A percentile compares a stretch with the other conserved stretches of the same genome.
phyloP scores from a whole-genome alignment of 2,797 vertebrate genomes.

The Coilia nasus region DNA sequence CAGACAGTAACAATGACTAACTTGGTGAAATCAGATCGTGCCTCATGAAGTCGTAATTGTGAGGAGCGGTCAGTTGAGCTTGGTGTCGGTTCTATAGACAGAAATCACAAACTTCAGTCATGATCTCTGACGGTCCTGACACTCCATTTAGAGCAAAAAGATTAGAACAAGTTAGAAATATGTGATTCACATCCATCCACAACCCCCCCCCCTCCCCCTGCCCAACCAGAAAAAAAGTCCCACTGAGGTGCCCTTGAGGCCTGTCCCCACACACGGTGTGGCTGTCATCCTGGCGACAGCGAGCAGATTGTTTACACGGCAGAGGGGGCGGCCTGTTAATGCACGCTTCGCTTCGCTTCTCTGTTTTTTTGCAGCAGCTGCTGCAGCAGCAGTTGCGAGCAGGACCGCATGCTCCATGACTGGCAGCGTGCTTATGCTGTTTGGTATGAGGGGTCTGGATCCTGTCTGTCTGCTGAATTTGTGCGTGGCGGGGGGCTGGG shows the following conservation, averaged over 20 bases:
- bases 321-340: background rate
- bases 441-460: background rate
- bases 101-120: no score
- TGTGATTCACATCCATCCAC: no score
- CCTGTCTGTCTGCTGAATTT: background rate
- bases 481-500: no score
- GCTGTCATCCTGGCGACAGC: background rate
- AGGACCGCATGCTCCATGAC: background rate
- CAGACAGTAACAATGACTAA: no score
- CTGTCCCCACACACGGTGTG: background rate
- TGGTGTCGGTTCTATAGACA: no score
- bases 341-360: background rate
- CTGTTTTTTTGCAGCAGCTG: background rate
- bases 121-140: no score
- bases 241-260: background rate
- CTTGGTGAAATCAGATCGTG: no score
- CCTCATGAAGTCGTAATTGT: no score
- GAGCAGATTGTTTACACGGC: background rate
- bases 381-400: background rate
- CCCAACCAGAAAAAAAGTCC: background rate
- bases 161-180: no score
- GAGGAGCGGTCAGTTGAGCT: no score
- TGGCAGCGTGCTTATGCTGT: slow-evolving; percentile 5
- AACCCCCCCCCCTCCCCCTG: no score
- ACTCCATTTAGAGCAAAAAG: no score